A percentile compares a stretch with the other conserved stretches of the same genome.
Evolutionary conservation across 2,113 vertebrate species (phyloP).

Genomic region (Gallinago jamesoni): DNA sequence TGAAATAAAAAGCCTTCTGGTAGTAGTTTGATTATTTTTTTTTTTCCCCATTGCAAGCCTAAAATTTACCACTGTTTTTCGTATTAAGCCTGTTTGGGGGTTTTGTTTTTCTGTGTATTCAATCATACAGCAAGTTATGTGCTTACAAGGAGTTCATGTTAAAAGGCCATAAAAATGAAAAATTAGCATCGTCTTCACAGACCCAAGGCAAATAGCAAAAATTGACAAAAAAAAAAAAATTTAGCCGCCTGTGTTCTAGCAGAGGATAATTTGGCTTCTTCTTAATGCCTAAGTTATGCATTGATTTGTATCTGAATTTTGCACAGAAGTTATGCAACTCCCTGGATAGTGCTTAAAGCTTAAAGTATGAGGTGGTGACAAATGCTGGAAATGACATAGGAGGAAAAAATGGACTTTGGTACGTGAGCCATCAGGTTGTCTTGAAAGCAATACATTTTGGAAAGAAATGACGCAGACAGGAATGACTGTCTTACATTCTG

Average conservation of each 20-base stretch:
- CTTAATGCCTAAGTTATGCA: not conserved
- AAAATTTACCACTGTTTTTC: constrained; percentile 33
- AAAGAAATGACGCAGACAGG: constrained; percentile 39
- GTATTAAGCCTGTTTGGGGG: constrained; percentile 15
- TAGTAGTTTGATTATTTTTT: not conserved
- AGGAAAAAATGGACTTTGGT: constrained; percentile 53
- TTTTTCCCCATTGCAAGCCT: not conserved
- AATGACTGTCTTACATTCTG: not conserved
- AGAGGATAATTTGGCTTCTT: constrained; percentile 37
- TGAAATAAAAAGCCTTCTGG: not conserved
- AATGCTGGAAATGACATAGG: constrained; percentile 54
- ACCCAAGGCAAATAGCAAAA: not conserved
- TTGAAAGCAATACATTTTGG: constrained; percentile 40
- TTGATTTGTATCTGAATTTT: constrained; percentile 50
- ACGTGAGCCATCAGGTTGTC: constrained; percentile 45
- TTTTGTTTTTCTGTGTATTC: constrained; percentile 42
- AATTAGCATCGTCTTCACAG: not conserved
- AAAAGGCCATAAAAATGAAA: constrained; percentile 63
- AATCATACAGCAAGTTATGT: constrained; percentile 11
- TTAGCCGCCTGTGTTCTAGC: not conserved
- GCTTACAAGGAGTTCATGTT: constrained; percentile 28
- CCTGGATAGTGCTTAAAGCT: constrained; percentile 36
- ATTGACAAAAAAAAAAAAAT: not conserved
- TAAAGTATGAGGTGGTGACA: constrained; percentile 70
- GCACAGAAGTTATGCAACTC: constrained; percentile 70